Evolutionary conservation across 2,113 vertebrate species (phyloP), one percentile per base, ranked within the genome.

Genomic region (Eupsittula cactorum): DNA sequence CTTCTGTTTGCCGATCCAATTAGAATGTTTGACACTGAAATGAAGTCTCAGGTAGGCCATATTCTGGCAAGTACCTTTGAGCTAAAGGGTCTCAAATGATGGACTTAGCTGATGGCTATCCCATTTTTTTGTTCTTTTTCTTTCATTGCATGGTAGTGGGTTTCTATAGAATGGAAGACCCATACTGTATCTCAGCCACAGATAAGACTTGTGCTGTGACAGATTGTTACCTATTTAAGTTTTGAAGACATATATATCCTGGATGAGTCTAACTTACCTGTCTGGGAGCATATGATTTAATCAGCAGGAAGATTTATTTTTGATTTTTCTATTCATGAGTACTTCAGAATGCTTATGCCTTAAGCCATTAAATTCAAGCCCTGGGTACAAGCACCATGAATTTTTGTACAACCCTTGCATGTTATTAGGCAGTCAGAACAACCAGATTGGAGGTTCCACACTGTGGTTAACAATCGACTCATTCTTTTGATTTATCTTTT

Each of bases 131-230:
- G 11, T 62, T 15, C 4, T 52, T 77, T 86, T 81, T 39, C 46
- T 78, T 86, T 85, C 44, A 82, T 85, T 41, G 29, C 18, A 42
- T 31, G 11, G 15, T 35, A 71, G 28, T 68, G 9, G 2, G 11
- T 55, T 28, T 91, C 28, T 37, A 3, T 0, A 35, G 59, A 77
- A 18, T 42, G 37, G 52, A 87, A 82, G 76, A 64, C 13, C 39
- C 2, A 1, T 25, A 31, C 1, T 29, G 13, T 28, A 67, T 28
- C 35, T 83, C 35, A 86, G 37, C 3, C 85, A 60, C 27, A 73
- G 31, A 5, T 74, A 21, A 44, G 37, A 82, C 0, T 0, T n/a
- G 64, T 27, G 16, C 53, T 69, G 9, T 46, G 59, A 47, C 8
- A 92, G 62, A 60, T 11, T 15, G 27, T 27, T 77, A 74, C 25